Evolutionary conservation across 2,888 invertebrate species (phyloP).

Genomic region (Luperina testacea): DNA sequence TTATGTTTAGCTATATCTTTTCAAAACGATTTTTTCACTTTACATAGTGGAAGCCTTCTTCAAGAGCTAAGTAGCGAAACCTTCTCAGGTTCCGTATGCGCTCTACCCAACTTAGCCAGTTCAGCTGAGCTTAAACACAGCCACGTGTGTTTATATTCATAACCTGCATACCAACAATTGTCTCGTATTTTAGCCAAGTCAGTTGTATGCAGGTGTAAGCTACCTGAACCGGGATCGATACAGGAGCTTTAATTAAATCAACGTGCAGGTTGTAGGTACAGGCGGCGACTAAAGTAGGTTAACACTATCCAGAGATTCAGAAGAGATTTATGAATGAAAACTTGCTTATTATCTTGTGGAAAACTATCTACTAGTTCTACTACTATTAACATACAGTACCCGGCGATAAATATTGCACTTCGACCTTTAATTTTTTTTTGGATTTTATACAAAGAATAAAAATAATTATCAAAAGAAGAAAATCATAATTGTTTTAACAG

Average conservation of each 20-base stretch:
- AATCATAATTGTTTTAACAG: too few species aligned
- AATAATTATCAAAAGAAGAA: too few species aligned
- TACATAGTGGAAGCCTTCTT: background rate
- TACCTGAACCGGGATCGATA: conserved; percentile 19
- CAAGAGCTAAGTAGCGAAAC: background rate
- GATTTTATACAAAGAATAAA: too few species aligned
- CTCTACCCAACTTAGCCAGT: background rate
- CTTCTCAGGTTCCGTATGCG: too few species aligned
- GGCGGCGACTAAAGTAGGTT: conserved; percentile 20
- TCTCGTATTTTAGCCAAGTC: background rate
- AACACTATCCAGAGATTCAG: background rate
- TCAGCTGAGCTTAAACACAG: background rate
- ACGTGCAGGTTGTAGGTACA: conserved; percentile 23
- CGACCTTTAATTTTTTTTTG: too few species aligned
- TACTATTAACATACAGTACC: background rate
- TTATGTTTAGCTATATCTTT: background rate
- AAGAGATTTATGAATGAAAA: conserved; percentile 21
- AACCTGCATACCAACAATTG: background rate
- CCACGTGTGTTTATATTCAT: background rate
- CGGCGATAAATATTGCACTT: too few species aligned
- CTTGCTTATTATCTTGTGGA: conserved; percentile 1
- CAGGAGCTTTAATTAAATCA: conserved; percentile 30
- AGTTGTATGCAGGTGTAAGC: conserved; percentile 10
- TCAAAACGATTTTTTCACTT: background rate
- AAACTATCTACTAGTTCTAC: background rate